Percentiles rank a stretch among this genome's conserved stretches.
Evolutionary conservation across 2,888 invertebrate genomes (phyloP).

Genomic region (Drosophila macrothrix): DNA sequence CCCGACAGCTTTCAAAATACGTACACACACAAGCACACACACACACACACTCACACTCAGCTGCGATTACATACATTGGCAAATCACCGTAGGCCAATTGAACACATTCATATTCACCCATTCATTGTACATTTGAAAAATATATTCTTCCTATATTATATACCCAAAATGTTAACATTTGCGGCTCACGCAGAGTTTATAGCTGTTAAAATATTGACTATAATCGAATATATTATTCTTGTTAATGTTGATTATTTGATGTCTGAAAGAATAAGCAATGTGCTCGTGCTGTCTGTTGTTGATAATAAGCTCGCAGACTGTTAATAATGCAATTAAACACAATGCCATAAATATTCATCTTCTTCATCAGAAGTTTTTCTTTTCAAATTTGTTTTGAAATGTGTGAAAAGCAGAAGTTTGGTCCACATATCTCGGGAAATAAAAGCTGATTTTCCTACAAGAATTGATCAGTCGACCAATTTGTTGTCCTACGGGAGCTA

Average conservation of each 20-base stretch:
- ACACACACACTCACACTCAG: slow-evolving; percentile 1
- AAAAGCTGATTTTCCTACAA: neutral
- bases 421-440: neutral
- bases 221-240: neutral
- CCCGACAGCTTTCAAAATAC: slow-evolving; percentile 48
- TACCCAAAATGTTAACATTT: neutral
- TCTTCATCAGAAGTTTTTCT: neutral
- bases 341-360: neutral
- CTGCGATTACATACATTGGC: slow-evolving; percentile 12
- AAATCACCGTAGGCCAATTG: neutral
- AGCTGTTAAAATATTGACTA: neutral
- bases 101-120: neutral
- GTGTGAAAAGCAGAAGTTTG: neutral
- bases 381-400: too few relatives aligned
- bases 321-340: neutral
- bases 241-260: neutral
- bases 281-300: neutral
- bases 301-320: neutral
- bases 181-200: neutral
- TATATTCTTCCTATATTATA: neutral
- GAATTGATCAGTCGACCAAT: neutral
- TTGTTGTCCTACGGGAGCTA: neutral
- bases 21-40: slow-evolving; percentile 17
- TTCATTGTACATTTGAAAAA: neutral
- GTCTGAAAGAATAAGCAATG: too few relatives aligned